Conservation (phyloP, 2,888 invertebrate genomes). For the Aleiodes testaceus region DNA sequence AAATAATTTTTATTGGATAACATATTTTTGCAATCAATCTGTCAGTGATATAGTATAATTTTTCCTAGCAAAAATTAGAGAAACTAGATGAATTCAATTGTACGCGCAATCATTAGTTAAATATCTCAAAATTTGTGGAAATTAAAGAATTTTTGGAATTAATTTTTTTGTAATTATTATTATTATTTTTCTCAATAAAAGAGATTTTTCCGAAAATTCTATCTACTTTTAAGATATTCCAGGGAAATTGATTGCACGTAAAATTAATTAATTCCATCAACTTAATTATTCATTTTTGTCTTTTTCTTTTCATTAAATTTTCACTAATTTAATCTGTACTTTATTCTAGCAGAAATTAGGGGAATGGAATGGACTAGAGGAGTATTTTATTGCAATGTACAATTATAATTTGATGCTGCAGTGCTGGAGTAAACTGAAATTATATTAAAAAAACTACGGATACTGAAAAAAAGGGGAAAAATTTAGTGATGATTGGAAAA, state of each 20-base stretch:
- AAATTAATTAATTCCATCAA: not conserved
- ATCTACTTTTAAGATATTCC: too few species aligned
- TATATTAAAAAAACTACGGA: not conserved
- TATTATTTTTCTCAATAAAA: too few species aligned
- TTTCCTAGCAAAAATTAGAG: not conserved
- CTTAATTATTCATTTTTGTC: not conserved
- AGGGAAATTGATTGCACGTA: not conserved
- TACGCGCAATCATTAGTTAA: too few species aligned
- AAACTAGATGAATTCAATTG: not conserved
- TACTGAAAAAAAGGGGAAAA: slow-evolving; percentile 10
- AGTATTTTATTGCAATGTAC: slow-evolving; percentile 27
- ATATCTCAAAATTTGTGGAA: not conserved
- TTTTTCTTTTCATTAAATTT: not conserved
- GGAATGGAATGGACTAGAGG: slow-evolving; percentile 17
- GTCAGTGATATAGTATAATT: slow-evolving; percentile 26
- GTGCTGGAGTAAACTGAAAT: slow-evolving; percentile 15
- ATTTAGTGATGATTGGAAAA: slow-evolving; percentile 13
- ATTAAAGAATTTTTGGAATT: too few species aligned
- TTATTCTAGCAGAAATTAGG: slow-evolving; percentile 2
- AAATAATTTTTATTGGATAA: slow-evolving; percentile 25
- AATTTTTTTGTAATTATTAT: too few species aligned
- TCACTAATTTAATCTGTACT: slow-evolving; percentile 2
- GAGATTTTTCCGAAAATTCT: not conserved
- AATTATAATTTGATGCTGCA: slow-evolving; percentile 25
- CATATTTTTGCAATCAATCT: slow-evolving; percentile 28